phyloP scores from a whole-genome alignment of 2,888 invertebrate species.

The Aphodius sticticus region DNA sequence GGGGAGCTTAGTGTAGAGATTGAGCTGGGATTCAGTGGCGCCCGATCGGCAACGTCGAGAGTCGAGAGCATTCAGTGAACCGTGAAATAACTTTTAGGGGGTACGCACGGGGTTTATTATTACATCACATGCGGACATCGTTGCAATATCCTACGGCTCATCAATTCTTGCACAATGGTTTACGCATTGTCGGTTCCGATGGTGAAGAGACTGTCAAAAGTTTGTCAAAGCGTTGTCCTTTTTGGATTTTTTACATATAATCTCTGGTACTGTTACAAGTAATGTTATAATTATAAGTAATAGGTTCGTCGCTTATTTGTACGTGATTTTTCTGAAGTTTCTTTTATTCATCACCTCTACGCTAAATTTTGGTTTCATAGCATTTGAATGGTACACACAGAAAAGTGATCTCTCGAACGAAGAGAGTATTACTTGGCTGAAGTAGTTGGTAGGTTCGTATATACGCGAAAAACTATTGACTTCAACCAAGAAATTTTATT shows the following conservation, averaged over 20 bases:
- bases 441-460: too few species aligned
- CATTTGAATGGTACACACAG: too few species aligned
- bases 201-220: not conserved
- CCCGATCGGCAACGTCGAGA: not conserved
- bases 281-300: too few species aligned
- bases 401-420: too few species aligned
- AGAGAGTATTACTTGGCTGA: too few species aligned
- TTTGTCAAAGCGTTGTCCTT: not conserved
- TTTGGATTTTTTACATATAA: not conserved
- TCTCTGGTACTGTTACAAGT: too few species aligned
- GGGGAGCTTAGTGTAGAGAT: not conserved
- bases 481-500: too few species aligned
- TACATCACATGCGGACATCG: slow-evolving; percentile 4
- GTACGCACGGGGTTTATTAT: not conserved
- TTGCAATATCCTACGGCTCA: not conserved
- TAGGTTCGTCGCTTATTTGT: too few species aligned
- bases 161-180: not conserved
- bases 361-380: too few species aligned
- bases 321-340: too few species aligned
- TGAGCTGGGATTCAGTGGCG: not conserved
- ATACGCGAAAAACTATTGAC: too few species aligned
- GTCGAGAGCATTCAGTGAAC: not conserved
- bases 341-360: too few species aligned
- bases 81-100: not conserved
- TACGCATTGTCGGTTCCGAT: not conserved